Conservation (phyloP, 2,888 invertebrate species). For the Latrodectus elegans region DNA sequence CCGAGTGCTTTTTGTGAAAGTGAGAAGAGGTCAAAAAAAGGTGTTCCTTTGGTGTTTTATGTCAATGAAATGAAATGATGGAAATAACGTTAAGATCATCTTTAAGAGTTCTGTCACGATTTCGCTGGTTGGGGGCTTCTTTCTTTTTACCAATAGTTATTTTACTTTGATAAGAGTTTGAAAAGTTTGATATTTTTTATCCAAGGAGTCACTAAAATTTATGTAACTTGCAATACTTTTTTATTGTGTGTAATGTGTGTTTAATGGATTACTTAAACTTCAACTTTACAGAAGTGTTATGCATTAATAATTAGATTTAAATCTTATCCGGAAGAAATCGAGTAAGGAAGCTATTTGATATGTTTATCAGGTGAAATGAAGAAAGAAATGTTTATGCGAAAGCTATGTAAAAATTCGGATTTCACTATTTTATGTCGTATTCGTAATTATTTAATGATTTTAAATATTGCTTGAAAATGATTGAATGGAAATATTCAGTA, state of each 20-base stretch:
- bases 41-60: constrained; percentile 12
- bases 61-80: constrained; percentile 25
- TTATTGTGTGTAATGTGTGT: background rate
- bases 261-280: too few relatives aligned
- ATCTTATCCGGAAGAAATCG: too few relatives aligned
- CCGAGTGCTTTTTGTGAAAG: constrained; percentile 15
- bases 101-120: constrained; percentile 43
- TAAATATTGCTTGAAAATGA: too few relatives aligned
- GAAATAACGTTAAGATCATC: constrained; percentile 21
- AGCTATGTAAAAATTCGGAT: too few relatives aligned
- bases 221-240: background rate
- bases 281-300: too few relatives aligned
- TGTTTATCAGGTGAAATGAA: too few relatives aligned
- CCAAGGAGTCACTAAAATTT: background rate
- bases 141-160: background rate
- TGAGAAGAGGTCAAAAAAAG: background rate
- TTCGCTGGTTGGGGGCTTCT: background rate
- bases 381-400: too few relatives aligned
- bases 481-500: too few relatives aligned
- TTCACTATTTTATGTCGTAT: too few relatives aligned
- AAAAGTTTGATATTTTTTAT: background rate
- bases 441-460: too few relatives aligned
- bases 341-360: too few relatives aligned
- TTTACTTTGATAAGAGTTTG: background rate
- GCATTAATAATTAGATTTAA: too few relatives aligned